These are phyloP conservation scores for Acromyrmex echinatior DNA, from an alignment of 1,140 invertebrate species.

Conservation along the genomic window DNA sequence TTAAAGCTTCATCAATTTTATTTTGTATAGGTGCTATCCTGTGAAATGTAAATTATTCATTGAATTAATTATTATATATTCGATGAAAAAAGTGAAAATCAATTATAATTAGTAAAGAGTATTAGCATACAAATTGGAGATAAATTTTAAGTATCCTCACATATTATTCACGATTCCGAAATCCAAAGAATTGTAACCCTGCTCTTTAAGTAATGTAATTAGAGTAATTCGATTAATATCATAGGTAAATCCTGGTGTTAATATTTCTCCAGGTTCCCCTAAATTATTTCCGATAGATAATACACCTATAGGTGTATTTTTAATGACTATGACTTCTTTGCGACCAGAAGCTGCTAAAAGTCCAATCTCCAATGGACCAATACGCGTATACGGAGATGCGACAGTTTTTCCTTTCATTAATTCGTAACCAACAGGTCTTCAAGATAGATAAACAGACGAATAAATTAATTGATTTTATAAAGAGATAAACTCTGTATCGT, in stretches of 20 bases:
- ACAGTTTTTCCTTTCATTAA: conserved; percentile 89
- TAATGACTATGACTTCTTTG: conserved; percentile 86
- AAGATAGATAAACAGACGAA: conserved; percentile 70
- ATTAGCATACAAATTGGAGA: conserved; percentile 1
- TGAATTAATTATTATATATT: background rate
- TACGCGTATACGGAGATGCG: conserved; percentile 87
- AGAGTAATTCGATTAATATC: conserved; percentile 96
- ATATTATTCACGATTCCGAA: conserved; percentile 91
- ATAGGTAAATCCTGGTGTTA: conserved; percentile 91
- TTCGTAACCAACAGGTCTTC: conserved; percentile 93
- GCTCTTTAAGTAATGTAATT: conserved; percentile 89
- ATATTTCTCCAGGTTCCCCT: conserved; percentile 86
- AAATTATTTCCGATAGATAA: conserved; percentile 98
- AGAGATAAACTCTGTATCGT: conserved; percentile 11
- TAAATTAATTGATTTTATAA: background rate
- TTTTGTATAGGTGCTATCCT: conserved; percentile 88
- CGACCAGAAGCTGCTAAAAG: conserved; percentile 93
- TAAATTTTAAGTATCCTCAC: conserved; percentile 83
- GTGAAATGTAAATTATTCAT: conserved; percentile 80
- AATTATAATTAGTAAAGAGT: background rate
- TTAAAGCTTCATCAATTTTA: conserved; percentile 88
- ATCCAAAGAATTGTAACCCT: conserved; percentile 88
- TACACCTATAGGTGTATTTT: conserved; percentile 90
- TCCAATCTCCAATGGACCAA: conserved; percentile 92
- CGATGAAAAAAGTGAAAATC: background rate